These are phyloP conservation scores for Dendroctonus valens DNA, from an alignment of 1,140 invertebrate genomes.

Conservation along the genomic window DNA sequence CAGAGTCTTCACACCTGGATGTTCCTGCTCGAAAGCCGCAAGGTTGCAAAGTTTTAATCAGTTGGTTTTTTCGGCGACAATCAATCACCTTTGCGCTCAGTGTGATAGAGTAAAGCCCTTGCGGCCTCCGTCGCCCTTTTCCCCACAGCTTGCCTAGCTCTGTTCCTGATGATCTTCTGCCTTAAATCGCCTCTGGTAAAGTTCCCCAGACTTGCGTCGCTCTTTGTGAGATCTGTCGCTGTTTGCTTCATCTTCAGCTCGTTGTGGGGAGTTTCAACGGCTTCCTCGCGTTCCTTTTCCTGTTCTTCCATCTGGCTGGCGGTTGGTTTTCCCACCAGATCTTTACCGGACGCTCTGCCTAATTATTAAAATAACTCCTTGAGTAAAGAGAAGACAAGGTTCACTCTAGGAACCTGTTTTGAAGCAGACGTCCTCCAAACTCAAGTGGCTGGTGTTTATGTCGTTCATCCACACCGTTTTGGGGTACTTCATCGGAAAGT, in stretches of 20 bases:
- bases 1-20: not conserved
- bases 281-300: too few species aligned
- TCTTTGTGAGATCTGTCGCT: too few species aligned
- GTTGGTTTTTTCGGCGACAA: not conserved
- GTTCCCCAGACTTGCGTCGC: too few species aligned
- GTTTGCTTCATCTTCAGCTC: too few species aligned
- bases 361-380: too few species aligned
- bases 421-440: slow-evolving; percentile 1
- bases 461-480: slow-evolving; percentile 1
- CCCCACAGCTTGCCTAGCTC: not conserved
- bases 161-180: too few species aligned
- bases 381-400: too few species aligned
- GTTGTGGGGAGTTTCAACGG: not conserved
- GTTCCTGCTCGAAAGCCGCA: not conserved
- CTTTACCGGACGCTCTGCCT: not conserved
- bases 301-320: not conserved
- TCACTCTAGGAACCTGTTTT: not conserved
- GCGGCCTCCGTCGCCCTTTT: not conserved
- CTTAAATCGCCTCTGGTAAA: too few species aligned
- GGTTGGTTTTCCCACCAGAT: not conserved
- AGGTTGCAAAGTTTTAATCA: not conserved
- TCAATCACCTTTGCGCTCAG: not conserved
- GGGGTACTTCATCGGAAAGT: not conserved
- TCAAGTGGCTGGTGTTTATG: not conserved
- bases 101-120: not conserved